Evolutionary conservation across 2,888 invertebrate species (phyloP).

Genomic region (Syrista parreyssii): DNA sequence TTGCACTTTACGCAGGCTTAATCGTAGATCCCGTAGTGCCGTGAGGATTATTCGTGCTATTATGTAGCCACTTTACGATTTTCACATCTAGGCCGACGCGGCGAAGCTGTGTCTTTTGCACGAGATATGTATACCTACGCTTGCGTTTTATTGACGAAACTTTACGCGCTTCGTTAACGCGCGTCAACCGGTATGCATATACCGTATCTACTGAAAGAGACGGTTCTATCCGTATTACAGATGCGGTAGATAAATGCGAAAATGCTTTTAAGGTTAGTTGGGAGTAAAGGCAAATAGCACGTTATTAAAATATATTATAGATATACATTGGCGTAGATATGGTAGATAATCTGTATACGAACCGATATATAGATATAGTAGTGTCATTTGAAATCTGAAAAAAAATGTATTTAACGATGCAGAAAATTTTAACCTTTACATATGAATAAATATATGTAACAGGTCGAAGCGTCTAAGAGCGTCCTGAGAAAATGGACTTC

Average conservation of each 20-base stretch:
- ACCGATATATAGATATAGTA: neutral
- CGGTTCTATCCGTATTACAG: slow-evolving; percentile 2
- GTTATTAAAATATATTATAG: neutral
- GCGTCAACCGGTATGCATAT: neutral
- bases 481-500: neutral
- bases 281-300: neutral
- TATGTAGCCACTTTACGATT: slow-evolving; percentile 61
- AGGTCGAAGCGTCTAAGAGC: neutral
- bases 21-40: slow-evolving; percentile 54
- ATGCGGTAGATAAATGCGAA: neutral
- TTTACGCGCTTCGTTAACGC: neutral
- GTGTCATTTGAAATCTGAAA: neutral
- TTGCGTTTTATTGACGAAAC: neutral
- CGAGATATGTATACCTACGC: neutral
- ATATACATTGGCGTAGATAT: neutral
- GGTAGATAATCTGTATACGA: neutral
- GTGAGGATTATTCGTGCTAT: slow-evolving; percentile 42
- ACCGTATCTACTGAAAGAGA: neutral
- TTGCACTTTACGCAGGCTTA: slow-evolving; percentile 54
- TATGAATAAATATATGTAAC: too few relatives aligned
- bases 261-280: neutral
- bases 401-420: neutral
- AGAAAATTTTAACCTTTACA: too few relatives aligned
- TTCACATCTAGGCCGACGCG: slow-evolving; percentile 54
- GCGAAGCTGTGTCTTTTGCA: slow-evolving; percentile 12